Conservation (phyloP, 2,888 invertebrate species). For the Dendrolimus houi region DNA sequence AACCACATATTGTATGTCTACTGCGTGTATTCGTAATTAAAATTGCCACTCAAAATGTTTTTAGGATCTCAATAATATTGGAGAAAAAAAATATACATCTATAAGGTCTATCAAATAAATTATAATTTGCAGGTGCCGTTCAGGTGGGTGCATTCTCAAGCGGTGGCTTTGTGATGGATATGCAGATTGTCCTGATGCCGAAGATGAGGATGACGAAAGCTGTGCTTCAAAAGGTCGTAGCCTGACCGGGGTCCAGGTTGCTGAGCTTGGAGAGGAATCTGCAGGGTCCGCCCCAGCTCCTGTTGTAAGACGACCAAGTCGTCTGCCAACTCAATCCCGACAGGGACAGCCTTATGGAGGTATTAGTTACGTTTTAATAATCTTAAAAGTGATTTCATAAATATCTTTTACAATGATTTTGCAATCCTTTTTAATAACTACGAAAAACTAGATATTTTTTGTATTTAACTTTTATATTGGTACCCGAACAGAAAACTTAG, state of each 20-base stretch:
- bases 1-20: too few relatives aligned
- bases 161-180: conserved; percentile 70
- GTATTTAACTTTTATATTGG: too few relatives aligned
- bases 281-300: conserved; percentile 62
- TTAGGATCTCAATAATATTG: too few relatives aligned
- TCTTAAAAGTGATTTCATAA: too few relatives aligned
- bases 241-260: conserved; percentile 9
- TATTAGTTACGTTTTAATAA: background rate
- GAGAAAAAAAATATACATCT: too few relatives aligned
- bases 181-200: conserved; percentile 57
- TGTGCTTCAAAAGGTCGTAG: conserved; percentile 22
- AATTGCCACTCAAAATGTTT: too few relatives aligned
- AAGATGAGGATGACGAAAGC: conserved; percentile 42
- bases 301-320: conserved; percentile 41
- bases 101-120: background rate
- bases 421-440: too few relatives aligned
- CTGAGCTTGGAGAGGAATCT: conserved; percentile 47
- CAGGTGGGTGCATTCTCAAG: conserved; percentile 52
- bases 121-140: conserved; percentile 37
- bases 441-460: too few relatives aligned
- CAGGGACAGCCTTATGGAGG: conserved; percentile 10
- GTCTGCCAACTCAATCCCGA: conserved; percentile 13
- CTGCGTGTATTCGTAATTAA: too few relatives aligned
- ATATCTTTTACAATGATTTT: too few relatives aligned
- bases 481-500: too few relatives aligned